Percentiles rank a stretch among this genome's conserved stretches.
Conservation (phyloP, 2,888 invertebrate genomes). For the Aporophyla nigra region DNA sequence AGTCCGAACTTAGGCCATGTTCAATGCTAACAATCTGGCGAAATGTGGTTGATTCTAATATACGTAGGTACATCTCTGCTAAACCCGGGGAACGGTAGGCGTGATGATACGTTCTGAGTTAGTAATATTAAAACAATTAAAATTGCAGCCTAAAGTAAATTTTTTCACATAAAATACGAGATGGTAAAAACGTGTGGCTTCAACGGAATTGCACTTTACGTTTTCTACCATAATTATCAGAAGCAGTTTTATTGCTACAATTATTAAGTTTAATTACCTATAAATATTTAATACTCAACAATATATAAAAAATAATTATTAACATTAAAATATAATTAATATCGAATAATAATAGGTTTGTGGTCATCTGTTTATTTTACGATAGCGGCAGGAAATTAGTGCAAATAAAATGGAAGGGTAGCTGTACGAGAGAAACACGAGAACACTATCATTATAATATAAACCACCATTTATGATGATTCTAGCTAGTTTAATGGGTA, state of each 20-base stretch:
- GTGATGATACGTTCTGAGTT: too few relatives aligned
- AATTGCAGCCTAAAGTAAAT: not conserved
- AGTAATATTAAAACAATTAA: not conserved
- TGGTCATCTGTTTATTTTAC: constrained; percentile 25
- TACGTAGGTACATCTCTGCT: too few relatives aligned
- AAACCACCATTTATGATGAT: constrained; percentile 4
- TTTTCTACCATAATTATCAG: not conserved
- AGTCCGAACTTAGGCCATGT: too few relatives aligned
- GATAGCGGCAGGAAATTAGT: constrained; percentile 34
- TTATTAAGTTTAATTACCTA: constrained; percentile 4
- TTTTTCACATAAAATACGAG: constrained; percentile 7
- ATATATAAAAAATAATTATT: not conserved
- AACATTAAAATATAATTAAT: not conserved
- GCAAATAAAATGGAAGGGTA: constrained; percentile 4
- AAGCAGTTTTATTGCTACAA: constrained; percentile 8
- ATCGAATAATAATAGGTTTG: not conserved
- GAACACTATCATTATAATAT: constrained; percentile 3
- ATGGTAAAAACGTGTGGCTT: not conserved
- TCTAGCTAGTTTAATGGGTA: not conserved
- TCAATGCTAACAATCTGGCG: too few relatives aligned
- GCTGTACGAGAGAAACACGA: not conserved
- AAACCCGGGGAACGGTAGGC: too few relatives aligned
- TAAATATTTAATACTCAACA: not conserved
- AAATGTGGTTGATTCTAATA: too few relatives aligned
- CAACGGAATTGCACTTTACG: not conserved